These are phyloP conservation scores for Himalopsyche kuldschensis DNA, from an alignment of 2,888 invertebrate genomes.

Conservation along the genomic window DNA sequence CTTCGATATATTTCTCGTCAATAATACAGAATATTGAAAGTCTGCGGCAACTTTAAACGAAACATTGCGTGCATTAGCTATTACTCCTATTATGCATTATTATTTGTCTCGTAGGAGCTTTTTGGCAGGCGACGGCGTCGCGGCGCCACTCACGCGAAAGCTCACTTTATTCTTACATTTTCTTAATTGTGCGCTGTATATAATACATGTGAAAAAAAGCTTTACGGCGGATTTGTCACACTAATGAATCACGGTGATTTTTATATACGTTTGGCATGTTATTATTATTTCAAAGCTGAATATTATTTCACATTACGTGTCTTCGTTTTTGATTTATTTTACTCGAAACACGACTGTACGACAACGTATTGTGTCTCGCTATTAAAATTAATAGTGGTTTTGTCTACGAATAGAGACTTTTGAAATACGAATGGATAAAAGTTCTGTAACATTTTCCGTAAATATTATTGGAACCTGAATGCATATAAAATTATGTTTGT, in stretches of 20 bases:
- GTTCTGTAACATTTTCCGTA: too few species aligned
- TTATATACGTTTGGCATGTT: not conserved
- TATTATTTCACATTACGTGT: too few species aligned
- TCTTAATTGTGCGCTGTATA: not conserved
- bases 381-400: too few species aligned
- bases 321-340: too few species aligned
- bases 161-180: not conserved
- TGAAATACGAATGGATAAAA: too few species aligned
- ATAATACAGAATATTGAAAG: too few species aligned
- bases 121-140: not conserved
- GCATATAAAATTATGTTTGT: too few species aligned
- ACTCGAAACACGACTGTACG: too few species aligned
- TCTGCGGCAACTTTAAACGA: not conserved
- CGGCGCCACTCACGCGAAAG: not conserved
- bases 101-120: not conserved
- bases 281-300: not conserved
- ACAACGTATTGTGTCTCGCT: too few species aligned
- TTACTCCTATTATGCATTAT: not conserved
- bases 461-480: too few species aligned
- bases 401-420: too few species aligned
- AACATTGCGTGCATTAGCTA: not conserved
- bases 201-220: not conserved
- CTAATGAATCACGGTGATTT: not conserved
- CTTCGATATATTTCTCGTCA: too few species aligned
- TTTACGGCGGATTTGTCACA: not conserved